Percentiles rank a stretch among this genome's conserved stretches.
Evolutionary conservation across 1,140 invertebrate genomes (phyloP).

Genomic region (Xylocopa sonorina): DNA sequence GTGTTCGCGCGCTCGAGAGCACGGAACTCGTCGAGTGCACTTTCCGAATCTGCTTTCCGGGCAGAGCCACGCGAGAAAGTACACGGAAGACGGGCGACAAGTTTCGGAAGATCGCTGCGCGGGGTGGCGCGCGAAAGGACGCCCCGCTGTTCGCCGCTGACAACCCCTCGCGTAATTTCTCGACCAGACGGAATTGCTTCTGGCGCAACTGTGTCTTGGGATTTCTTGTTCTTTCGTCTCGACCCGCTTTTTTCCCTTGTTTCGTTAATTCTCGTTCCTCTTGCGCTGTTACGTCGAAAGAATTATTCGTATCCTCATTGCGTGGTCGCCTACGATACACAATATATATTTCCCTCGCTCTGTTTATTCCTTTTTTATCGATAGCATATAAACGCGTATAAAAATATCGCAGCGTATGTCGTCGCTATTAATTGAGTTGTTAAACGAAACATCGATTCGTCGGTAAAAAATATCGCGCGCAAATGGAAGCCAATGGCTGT

Average conservation of each 20-base stretch:
- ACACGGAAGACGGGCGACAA: conserved; percentile 2
- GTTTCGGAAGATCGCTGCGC: neutral
- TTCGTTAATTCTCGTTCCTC: too few relatives aligned
- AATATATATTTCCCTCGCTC: neutral
- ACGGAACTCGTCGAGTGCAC: conserved; percentile 23
- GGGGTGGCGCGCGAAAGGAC: too few relatives aligned
- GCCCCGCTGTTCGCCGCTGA: neutral
- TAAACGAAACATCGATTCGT: neutral
- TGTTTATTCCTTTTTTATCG: neutral
- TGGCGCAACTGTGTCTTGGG: neutral
- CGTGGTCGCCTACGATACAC: too few relatives aligned
- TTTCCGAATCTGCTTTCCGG: conserved; percentile 45
- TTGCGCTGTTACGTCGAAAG: too few relatives aligned
- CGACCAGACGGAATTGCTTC: neutral
- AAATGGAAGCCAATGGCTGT: neutral
- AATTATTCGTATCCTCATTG: too few relatives aligned
- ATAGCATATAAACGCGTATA: neutral
- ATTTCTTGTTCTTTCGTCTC: too few relatives aligned
- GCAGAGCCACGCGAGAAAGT: neutral
- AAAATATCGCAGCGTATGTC: neutral
- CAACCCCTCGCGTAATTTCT: neutral
- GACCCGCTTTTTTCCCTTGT: neutral
- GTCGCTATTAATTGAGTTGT: neutral
- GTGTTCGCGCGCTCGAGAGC: conserved; percentile 16
- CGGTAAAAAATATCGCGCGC: neutral